phyloP scores from a whole-genome alignment of 2,113 vertebrate genomes.

The Setophaga petechia region DNA sequence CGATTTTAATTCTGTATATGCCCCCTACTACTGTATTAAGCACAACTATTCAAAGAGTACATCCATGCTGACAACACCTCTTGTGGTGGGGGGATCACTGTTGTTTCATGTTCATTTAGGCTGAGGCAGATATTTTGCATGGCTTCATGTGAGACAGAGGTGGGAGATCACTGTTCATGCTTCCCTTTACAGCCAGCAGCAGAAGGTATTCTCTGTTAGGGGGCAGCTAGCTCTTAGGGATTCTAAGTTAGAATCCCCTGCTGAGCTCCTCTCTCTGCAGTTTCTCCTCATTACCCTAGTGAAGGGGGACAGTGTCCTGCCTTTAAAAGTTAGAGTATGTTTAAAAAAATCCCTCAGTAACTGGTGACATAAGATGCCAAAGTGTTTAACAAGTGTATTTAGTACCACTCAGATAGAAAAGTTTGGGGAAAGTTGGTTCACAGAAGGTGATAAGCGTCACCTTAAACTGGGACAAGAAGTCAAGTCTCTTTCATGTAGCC shows the following conservation, averaged over 20 bases:
- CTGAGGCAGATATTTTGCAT: background rate
- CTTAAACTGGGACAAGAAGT: background rate
- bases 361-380: background rate
- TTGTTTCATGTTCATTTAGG: background rate
- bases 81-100: background rate
- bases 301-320: background rate
- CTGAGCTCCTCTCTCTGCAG: background rate
- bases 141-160: background rate
- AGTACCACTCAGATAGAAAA: background rate
- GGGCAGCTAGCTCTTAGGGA: background rate
- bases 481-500: background rate
- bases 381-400: background rate
- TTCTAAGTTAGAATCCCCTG: background rate
- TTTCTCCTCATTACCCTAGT: background rate
- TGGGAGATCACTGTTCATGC: background rate
- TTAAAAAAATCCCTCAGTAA: background rate
- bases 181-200: background rate
- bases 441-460: background rate
- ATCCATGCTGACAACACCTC: background rate
- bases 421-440: background rate
- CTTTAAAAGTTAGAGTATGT: background rate
- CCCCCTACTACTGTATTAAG: background rate
- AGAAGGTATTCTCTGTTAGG: background rate
- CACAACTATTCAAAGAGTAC: background rate
- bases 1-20: background rate